Percentiles rank a stretch among this genome's conserved stretches.
Evolutionary conservation across 2,888 invertebrate genomes (phyloP).

Genomic region (Tiphia femorata): DNA sequence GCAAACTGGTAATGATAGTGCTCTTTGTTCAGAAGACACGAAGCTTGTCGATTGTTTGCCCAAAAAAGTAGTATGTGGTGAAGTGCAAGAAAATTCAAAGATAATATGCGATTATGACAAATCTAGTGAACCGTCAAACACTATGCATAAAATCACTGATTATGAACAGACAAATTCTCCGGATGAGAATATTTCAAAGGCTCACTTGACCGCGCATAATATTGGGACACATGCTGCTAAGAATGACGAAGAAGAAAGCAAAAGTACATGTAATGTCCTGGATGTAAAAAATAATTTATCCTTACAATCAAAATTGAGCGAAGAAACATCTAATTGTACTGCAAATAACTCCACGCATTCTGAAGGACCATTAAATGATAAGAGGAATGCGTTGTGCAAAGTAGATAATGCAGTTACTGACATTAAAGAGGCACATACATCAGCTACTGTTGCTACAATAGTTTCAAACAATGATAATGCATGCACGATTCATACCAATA

Average conservation of each 20-base stretch:
- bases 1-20: too few relatives aligned
- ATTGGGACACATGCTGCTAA: conserved; percentile 16
- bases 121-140: conserved; percentile 20
- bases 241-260: conserved; percentile 48
- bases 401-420: conserved; percentile 3
- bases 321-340: conserved; percentile 26
- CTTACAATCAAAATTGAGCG: conserved; percentile 44
- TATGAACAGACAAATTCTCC: conserved; percentile 12
- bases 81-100: conserved; percentile 19
- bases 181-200: conserved; percentile 9
- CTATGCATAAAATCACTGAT: conserved; percentile 18
- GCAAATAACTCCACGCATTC: conserved; percentile 13
- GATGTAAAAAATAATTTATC: conserved; percentile 50
- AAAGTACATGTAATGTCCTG: conserved; percentile 38
- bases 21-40: too few relatives aligned
- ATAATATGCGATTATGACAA: conserved; percentile 26
- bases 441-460: too few relatives aligned
- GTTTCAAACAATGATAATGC: too few relatives aligned
- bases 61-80: too few relatives aligned
- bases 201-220: conserved; percentile 10
- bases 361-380: conserved; percentile 14
- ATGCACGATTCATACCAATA: too few relatives aligned
- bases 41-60: conserved; percentile 25
- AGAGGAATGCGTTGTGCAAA: conserved; percentile 10
- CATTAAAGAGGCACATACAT: too few relatives aligned